A percentile compares a stretch with the other conserved stretches of the same genome.
phyloP scores from a whole-genome alignment of 1,140 invertebrate genomes.

The Pygmarrhopalites habei region DNA sequence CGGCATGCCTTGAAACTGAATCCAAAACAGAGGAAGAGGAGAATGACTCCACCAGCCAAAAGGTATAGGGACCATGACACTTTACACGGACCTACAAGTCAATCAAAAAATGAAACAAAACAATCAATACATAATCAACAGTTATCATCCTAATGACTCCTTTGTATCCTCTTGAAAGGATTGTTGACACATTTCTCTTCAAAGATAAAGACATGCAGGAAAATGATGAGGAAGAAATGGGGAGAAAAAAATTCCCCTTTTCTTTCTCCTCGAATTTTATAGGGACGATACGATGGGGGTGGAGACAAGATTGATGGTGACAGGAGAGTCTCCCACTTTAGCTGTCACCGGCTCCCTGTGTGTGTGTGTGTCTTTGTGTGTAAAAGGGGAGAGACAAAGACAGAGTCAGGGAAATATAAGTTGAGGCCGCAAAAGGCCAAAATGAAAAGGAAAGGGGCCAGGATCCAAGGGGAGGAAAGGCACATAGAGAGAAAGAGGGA shows the following conservation, averaged over 20 bases:
- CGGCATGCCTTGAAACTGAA: slow-evolving; percentile 54
- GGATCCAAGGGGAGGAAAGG: too few relatives aligned
- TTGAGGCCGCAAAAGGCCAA: background rate
- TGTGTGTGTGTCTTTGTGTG: too few relatives aligned
- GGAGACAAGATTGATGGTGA: slow-evolving; percentile 27
- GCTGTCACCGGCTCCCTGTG: slow-evolving; percentile 10
- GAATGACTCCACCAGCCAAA: slow-evolving; percentile 49
- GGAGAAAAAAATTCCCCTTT: too few relatives aligned
- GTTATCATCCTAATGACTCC: too few relatives aligned
- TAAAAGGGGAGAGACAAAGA: too few relatives aligned
- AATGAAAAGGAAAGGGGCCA: background rate
- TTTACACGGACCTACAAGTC: slow-evolving; percentile 53
- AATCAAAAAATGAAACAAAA: slow-evolving; percentile 2
- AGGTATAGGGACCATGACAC: slow-evolving; percentile 59
- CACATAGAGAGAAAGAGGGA: too few relatives aligned
- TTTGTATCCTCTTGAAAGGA: too few relatives aligned
- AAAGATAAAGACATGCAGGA: too few relatives aligned
- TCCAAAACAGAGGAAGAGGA: slow-evolving; percentile 53
- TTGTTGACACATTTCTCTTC: too few relatives aligned
- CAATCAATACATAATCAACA: too few relatives aligned
- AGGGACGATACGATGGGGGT: slow-evolving; percentile 4
- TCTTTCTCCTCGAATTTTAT: too few relatives aligned
- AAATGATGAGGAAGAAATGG: too few relatives aligned
- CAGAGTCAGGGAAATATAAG: background rate
- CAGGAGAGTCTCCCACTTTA: slow-evolving; percentile 16